These are phyloP conservation scores for Dicranocentrus wangi DNA, from an alignment of 2,888 invertebrate genomes.

Conservation along the genomic window DNA sequence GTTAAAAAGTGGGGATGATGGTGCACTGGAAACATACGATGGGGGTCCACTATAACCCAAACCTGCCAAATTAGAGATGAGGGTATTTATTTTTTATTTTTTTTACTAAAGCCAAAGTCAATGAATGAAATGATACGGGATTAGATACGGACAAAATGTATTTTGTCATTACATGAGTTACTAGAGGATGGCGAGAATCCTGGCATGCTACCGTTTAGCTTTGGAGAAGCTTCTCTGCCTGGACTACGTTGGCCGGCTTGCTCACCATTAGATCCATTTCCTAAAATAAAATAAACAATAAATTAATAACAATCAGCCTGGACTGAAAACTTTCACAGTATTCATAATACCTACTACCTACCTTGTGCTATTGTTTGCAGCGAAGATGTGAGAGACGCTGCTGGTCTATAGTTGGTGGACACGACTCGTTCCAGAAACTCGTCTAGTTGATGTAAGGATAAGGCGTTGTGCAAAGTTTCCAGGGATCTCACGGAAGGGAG, in stretches of 20 bases:
- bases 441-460: conserved; percentile 93
- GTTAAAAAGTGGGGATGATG: conserved; percentile 84
- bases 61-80: conserved; percentile 75
- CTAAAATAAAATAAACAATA: not conserved
- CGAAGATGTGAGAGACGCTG: conserved; percentile 61
- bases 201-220: conserved; percentile 47
- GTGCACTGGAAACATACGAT: conserved; percentile 85
- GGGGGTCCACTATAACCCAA: conserved; percentile 87
- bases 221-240: conserved; percentile 33
- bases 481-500: conserved; percentile 96
- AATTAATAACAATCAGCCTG: not conserved
- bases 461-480: conserved; percentile 97
- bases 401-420: conserved; percentile 67
- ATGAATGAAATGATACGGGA: too few relatives aligned
- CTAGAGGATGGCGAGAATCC: conserved; percentile 63
- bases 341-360: too few relatives aligned
- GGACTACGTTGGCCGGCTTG: conserved; percentile 25
- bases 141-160: too few relatives aligned
- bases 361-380: conserved; percentile 36
- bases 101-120: too few relatives aligned
- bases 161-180: conserved; percentile 40
- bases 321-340: not conserved
- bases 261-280: conserved; percentile 9
- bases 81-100: not conserved
- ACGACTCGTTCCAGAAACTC: conserved; percentile 73